A percentile compares a stretch with the other conserved stretches of the same genome.
phyloP scores from a whole-genome alignment of 2,888 invertebrate species.

The Diaperis boleti region DNA sequence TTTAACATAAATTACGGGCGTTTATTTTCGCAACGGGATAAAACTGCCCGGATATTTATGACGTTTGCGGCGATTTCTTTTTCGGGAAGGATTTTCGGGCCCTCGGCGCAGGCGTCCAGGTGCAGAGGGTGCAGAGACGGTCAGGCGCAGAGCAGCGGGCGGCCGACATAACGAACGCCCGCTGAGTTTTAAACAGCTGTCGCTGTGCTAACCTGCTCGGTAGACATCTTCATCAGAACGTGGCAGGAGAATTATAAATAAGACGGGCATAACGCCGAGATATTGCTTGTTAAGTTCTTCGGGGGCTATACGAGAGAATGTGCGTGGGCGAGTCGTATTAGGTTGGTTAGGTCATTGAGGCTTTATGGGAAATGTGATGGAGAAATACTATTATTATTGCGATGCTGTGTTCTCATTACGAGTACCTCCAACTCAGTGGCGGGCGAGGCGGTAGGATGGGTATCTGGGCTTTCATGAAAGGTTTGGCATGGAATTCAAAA shows the following conservation, averaged over 20 bases:
- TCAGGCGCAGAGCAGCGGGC: slow-evolving; percentile 53
- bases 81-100: slow-evolving; percentile 10
- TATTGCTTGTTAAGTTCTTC: slow-evolving; percentile 60
- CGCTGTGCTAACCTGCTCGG: slow-evolving; percentile 62
- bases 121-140: slow-evolving; percentile 40
- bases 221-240: slow-evolving; percentile 65
- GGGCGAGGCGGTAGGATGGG: no score
- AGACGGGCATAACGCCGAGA: slow-evolving; percentile 60
- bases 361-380: slow-evolving; percentile 6
- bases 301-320: slow-evolving; percentile 50
- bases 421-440: no score
- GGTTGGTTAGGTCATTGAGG: background rate
- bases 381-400: background rate
- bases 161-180: slow-evolving; percentile 60
- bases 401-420: no score
- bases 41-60: slow-evolving; percentile 12
- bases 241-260: slow-evolving; percentile 63
- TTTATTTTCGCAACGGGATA: slow-evolving; percentile 45
- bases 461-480: no score
- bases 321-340: slow-evolving; percentile 26
- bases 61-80: slow-evolving; percentile 8
- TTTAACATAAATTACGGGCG: slow-evolving; percentile 55
- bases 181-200: slow-evolving; percentile 64
- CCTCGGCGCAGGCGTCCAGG: slow-evolving; percentile 40
- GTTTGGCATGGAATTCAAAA: no score